Evolutionary conservation across 2,888 invertebrate genomes (phyloP).

Genomic region (Sinelater perroti): DNA sequence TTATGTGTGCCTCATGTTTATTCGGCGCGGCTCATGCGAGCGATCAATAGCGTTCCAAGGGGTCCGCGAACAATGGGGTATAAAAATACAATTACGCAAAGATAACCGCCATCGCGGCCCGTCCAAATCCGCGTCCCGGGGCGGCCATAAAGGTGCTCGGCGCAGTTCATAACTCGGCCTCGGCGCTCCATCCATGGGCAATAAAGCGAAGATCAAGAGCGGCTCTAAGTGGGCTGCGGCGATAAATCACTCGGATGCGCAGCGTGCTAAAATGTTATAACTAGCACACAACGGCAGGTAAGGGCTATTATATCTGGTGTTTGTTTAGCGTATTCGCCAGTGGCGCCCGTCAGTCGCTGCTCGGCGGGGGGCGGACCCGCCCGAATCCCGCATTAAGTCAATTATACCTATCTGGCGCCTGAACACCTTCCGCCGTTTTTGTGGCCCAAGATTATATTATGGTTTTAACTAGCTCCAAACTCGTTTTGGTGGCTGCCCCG

Average conservation of each 20-base stretch:
- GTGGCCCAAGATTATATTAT: conserved; percentile 21
- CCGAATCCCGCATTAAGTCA: conserved; percentile 46
- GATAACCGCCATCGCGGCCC: too few species aligned
- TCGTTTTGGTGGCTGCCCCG: background rate
- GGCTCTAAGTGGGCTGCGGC: conserved; percentile 40
- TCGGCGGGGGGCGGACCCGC: conserved; percentile 48
- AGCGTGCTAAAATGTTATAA: conserved; percentile 39
- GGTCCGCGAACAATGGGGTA: too few species aligned
- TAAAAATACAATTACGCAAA: too few species aligned
- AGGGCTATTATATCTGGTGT: conserved; percentile 49
- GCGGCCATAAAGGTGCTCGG: conserved; percentile 5
- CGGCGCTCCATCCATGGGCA: conserved; percentile 32
- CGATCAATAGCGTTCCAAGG: too few species aligned
- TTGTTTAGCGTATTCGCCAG: conserved; percentile 54
- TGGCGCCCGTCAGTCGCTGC: conserved; percentile 56
- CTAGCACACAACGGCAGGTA: conserved; percentile 53
- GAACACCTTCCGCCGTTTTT: conserved; percentile 35
- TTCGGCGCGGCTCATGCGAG: too few species aligned
- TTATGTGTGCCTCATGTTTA: too few species aligned
- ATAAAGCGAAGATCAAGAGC: conserved; percentile 37
- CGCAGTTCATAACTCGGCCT: conserved; percentile 26
- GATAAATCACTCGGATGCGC: conserved; percentile 38
- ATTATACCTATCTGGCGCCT: conserved; percentile 45
- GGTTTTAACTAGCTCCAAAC: conserved; percentile 16
- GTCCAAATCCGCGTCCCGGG: background rate